These are phyloP conservation scores for Apamea sordens DNA, from an alignment of 2,888 invertebrate genomes.

Conservation along the genomic window DNA sequence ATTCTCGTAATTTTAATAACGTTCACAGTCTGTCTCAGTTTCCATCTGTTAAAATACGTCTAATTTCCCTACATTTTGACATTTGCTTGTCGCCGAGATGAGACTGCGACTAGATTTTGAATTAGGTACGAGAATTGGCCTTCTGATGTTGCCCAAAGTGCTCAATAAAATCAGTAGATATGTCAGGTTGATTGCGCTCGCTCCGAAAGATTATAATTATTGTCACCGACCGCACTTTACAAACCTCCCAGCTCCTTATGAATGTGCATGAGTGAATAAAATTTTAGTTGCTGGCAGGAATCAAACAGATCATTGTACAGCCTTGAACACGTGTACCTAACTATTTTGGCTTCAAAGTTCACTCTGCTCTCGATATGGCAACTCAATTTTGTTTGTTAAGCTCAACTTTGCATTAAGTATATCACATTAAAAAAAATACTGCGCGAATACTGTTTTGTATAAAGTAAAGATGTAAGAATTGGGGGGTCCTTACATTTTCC, in stretches of 20 bases:
- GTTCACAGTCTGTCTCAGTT: no score
- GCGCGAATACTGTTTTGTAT: not conserved
- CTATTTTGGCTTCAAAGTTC: not conserved
- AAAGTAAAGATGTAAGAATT: not conserved
- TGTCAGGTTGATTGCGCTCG: constrained; percentile 8
- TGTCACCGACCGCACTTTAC: not conserved
- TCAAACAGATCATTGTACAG: not conserved
- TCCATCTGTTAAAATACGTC: no score
- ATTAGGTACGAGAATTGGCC: no score
- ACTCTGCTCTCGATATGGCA: not conserved
- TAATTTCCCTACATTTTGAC: no score
- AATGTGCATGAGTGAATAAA: constrained; percentile 9
- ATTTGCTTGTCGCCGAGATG: no score
- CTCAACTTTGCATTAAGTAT: not conserved
- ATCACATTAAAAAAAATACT: not conserved
- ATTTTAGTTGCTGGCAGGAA: constrained; percentile 8
- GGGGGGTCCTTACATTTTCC: not conserved
- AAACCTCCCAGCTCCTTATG: not conserved
- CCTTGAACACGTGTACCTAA: not conserved
- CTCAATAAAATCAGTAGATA: not conserved
- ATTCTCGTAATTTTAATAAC: no score
- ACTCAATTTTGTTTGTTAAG: not conserved
- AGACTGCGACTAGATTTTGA: no score
- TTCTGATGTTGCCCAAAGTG: not conserved
- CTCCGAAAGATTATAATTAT: constrained; percentile 2